A percentile compares a stretch with the other conserved stretches of the same genome.
phyloP scores from a whole-genome alignment of 2,113 vertebrate genomes.

The Glareola pratincola region DNA sequence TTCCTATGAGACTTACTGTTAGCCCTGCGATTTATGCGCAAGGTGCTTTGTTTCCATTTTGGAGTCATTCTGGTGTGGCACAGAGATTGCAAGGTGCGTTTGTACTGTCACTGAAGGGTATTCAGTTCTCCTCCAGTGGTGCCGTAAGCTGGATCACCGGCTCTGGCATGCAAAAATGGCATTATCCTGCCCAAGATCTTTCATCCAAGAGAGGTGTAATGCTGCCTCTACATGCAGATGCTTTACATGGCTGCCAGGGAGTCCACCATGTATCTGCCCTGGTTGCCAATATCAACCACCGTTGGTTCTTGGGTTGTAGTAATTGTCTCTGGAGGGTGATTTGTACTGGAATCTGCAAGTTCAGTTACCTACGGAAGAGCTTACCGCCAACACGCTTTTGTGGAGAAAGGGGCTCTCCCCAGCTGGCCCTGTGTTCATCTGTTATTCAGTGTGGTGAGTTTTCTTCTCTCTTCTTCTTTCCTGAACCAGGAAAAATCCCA shows the following conservation, averaged over 20 bases:
- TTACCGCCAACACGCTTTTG: background rate
- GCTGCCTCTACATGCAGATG: rapidly evolving
- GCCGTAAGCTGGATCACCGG: rapidly evolving
- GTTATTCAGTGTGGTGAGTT: background rate
- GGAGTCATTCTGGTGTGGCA: background rate
- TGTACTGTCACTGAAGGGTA: background rate
- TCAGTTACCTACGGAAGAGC: background rate
- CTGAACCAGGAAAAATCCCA: background rate
- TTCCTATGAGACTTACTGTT: background rate
- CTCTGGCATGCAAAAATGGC: background rate
- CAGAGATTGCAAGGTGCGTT: background rate
- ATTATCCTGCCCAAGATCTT: background rate
- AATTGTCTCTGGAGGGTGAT: background rate
- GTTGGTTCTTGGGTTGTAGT: background rate
- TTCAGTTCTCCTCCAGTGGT: background rate
- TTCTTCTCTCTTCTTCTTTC: background rate
- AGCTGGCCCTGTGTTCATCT: background rate
- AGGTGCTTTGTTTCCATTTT: background rate
- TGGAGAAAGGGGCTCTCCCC: background rate
- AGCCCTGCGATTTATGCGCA: background rate
- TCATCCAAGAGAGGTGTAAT: background rate
- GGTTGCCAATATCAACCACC: background rate
- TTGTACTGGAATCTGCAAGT: background rate
- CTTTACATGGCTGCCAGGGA: rapidly evolving
- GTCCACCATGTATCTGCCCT: background rate